Evolutionary conservation across 2,113 vertebrate species (phyloP), one percentile per base, ranked within the genome.

Genomic region (Coracopsis vasa): DNA sequence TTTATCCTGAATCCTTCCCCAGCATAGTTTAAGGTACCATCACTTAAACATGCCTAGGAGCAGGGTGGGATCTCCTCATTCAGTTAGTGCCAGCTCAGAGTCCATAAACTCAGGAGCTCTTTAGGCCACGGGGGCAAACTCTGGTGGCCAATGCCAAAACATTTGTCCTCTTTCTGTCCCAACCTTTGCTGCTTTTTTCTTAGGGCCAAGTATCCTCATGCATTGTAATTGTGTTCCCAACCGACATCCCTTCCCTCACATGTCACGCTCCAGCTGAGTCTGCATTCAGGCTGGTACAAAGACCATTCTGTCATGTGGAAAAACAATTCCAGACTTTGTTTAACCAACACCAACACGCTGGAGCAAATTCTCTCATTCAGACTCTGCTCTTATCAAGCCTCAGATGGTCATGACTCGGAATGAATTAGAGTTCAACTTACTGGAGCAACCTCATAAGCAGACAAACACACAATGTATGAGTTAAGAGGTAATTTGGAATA

Each of bases 241-340:
- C 25, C 1, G 2, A 31, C 44, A 14, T 14, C 23, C 47, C 14
- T 58, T n/a, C 20, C n/a, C 5, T 90, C 58, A 70, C 37, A 11
- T 35, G 58, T 33, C 53, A 11, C 0, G 1, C 29, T 86, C 48
- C 54, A 54, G 70, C 80, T 69, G 71, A 82, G 80, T n/a, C 75
- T 79, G 85, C 65, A 54, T 71, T 84, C 78, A 80, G 73, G 10
- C 67, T 28, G 79, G 37, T 82, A 92, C 86, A 92, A 87, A 92
- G 81, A 67, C 51, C 31, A 6, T 42, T 54, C 73, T 94, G 78
- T n/a, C 79, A 21, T 47, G 53, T 25, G 73, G 79, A 80, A 92
- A 90, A 86, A 87, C 69, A 90, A 80, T 62, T 29, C 90, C 58
- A 75, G 74, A 24, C 90, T 80, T 80, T 92, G 90, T 94, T 90